These are phyloP conservation scores for Lepeophtheirus salmonis DNA, from an alignment of 1,140 invertebrate genomes.

Conservation along the genomic window DNA sequence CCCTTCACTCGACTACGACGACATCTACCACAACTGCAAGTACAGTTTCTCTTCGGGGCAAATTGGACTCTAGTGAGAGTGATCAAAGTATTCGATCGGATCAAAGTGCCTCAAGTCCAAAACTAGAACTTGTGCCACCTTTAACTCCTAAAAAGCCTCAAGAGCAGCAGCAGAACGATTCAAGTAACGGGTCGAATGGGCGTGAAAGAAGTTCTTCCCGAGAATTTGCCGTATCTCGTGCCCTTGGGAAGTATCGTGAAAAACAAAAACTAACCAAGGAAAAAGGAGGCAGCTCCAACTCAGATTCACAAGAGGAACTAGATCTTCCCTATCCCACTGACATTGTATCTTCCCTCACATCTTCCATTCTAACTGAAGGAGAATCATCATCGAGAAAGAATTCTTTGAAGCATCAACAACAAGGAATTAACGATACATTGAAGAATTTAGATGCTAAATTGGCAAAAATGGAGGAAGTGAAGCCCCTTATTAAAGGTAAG, in stretches of 20 bases:
- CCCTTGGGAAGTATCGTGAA: constrained; percentile 56
- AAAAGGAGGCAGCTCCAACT: constrained; percentile 8
- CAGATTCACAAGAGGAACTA: constrained; percentile 18
- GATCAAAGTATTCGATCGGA: constrained; percentile 14
- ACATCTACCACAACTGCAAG: not conserved
- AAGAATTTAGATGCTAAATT: constrained; percentile 15
- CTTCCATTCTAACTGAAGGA: not conserved
- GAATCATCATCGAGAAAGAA: not conserved
- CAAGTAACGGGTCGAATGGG: constrained; percentile 2
- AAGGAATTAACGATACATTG: constrained; percentile 3
- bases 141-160: not conserved
- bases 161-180: not conserved
- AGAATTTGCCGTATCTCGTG: constrained; percentile 63
- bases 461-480: constrained; percentile 2
- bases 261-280: constrained; percentile 31
- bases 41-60: not conserved
- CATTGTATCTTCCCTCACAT: not conserved
- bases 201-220: constrained; percentile 40
- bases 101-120: constrained; percentile 13
- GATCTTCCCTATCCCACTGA: constrained; percentile 7
- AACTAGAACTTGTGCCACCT: not conserved
- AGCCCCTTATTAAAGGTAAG: not conserved
- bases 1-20: too few species aligned
- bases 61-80: constrained; percentile 15
- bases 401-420: not conserved